Conservation (phyloP, 2,113 vertebrate genomes). For the Centropus unirufus region DNA sequence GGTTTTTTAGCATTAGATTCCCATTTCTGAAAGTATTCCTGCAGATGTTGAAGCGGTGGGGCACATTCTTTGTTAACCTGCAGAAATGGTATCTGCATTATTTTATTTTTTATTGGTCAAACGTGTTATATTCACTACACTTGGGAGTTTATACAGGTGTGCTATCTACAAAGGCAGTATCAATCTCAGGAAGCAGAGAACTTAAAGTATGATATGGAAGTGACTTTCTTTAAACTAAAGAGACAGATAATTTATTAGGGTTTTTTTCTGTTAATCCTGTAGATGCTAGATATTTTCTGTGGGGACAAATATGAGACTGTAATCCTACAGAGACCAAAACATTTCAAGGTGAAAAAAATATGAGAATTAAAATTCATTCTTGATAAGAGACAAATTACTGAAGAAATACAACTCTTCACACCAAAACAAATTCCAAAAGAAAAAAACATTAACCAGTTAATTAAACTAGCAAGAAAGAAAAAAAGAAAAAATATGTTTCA, state of each 20-base stretch:
- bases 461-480: neutral
- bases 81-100: neutral
- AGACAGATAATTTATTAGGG: neutral
- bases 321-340: neutral
- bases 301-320: neutral
- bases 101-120: neutral
- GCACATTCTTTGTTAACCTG: neutral
- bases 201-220: neutral
- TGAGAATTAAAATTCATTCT: neutral
- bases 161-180: neutral
- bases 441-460: neutral
- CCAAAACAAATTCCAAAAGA: neutral
- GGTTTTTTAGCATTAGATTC: neutral
- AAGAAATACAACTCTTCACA: neutral
- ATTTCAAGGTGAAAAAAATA: neutral
- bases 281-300: neutral
- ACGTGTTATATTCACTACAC: accelerated
- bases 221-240: neutral
- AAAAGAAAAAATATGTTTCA: neutral
- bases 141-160: no score
- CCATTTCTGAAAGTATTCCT: neutral
- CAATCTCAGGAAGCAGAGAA: neutral
- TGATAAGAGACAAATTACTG: neutral
- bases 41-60: neutral
- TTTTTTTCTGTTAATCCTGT: neutral